A percentile compares a stretch with the other conserved stretches of the same genome.
These are phyloP conservation scores for Sitophilus oryzae DNA, from an alignment of 1,140 invertebrate genomes.

Conservation along the genomic window DNA sequence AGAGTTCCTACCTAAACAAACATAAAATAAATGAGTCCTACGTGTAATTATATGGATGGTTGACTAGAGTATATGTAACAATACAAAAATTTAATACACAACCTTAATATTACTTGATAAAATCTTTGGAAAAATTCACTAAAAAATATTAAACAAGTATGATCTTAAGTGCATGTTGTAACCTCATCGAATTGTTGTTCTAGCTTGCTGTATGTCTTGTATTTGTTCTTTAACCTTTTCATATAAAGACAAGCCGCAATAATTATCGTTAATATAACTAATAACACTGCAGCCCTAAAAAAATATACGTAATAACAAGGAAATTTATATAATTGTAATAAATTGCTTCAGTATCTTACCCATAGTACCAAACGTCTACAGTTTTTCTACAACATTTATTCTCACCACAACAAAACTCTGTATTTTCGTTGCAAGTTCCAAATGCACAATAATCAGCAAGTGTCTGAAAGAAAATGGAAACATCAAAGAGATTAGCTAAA, in stretches of 20 bases:
- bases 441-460: slow-evolving; percentile 21
- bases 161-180: slow-evolving; percentile 1
- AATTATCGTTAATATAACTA: slow-evolving; percentile 12
- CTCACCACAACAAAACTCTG: slow-evolving; percentile 21
- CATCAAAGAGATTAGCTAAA: no score
- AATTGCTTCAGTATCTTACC: slow-evolving; percentile 7
- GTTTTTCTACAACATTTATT: slow-evolving; percentile 24
- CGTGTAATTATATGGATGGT: no score
- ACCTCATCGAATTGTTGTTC: slow-evolving; percentile 14
- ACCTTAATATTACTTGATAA: no score
- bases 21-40: not conserved
- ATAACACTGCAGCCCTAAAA: slow-evolving; percentile 18
- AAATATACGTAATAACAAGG: not conserved
- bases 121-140: no score
- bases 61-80: no score
- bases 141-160: no score
- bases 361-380: slow-evolving; percentile 22
- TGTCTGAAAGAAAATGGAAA: slow-evolving; percentile 3
- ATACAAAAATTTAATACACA: no score
- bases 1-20: not conserved
- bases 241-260: slow-evolving; percentile 16
- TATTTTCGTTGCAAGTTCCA: slow-evolving; percentile 20
- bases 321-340: not conserved
- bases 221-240: slow-evolving; percentile 13
- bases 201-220: slow-evolving; percentile 14